Evolutionary conservation across 2,888 invertebrate genomes (phyloP).

Genomic region (Mimas tiliae): DNA sequence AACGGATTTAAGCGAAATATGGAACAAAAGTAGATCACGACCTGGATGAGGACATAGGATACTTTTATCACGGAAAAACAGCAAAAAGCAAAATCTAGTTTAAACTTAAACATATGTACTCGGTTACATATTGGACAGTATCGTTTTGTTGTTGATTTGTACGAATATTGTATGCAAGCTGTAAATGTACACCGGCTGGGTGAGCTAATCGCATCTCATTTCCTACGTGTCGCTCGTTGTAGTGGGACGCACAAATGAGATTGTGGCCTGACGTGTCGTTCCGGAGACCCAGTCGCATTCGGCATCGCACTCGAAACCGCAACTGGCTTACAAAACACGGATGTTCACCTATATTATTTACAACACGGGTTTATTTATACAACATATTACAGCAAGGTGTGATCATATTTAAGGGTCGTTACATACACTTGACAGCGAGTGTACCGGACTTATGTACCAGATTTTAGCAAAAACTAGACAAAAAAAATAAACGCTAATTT

Average conservation of each 20-base stretch:
- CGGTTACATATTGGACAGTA: not conserved
- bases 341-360: slow-evolving; percentile 25
- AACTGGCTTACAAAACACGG: slow-evolving; percentile 42
- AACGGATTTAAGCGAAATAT: too few relatives aligned
- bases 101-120: not conserved
- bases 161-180: not conserved
- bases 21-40: too few relatives aligned
- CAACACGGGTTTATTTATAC: slow-evolving; percentile 4
- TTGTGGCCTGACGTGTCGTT: slow-evolving; percentile 69
- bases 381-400: too few relatives aligned
- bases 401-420: too few relatives aligned
- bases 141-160: slow-evolving; percentile 12
- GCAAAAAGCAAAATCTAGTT: too few relatives aligned
- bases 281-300: slow-evolving; percentile 61
- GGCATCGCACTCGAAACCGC: slow-evolving; percentile 52
- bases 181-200: slow-evolving; percentile 50
- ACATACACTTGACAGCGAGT: too few relatives aligned
- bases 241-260: slow-evolving; percentile 73
- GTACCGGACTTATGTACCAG: too few relatives aligned
- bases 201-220: slow-evolving; percentile 75
- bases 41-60: too few relatives aligned
- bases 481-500: too few relatives aligned
- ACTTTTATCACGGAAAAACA: too few relatives aligned
- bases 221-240: slow-evolving; percentile 70
- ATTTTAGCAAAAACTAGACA: too few relatives aligned